phyloP scores from a whole-genome alignment of 2,797 vertebrate species.

The Enteromius trimaculatus region DNA sequence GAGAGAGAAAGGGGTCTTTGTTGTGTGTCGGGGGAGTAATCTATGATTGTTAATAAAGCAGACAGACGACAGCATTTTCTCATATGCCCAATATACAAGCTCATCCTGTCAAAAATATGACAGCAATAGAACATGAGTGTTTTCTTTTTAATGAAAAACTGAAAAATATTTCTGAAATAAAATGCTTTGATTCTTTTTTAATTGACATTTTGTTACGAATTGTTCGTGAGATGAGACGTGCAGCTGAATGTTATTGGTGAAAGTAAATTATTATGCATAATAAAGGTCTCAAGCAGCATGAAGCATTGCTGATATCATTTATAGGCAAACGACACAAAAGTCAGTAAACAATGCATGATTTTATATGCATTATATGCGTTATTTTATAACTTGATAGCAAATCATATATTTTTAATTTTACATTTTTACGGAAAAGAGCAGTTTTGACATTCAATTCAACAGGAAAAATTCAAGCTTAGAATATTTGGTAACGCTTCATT shows the following conservation, averaged over 20 bases:
- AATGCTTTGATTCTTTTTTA: constrained; percentile 47
- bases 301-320: constrained; percentile 25
- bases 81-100: constrained; percentile 34
- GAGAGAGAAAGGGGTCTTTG: constrained; percentile 44
- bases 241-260: constrained; percentile 54
- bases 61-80: constrained; percentile 42
- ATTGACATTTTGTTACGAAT: constrained; percentile 53
- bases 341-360: background rate
- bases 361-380: background rate
- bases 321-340: constrained; percentile 12
- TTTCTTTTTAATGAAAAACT: constrained; percentile 43
- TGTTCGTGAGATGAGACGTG: constrained; percentile 56
- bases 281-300: constrained; percentile 47
- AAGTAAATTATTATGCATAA: constrained; percentile 58
- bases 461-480: background rate
- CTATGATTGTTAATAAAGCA: constrained; percentile 53
- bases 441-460: background rate
- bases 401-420: background rate
- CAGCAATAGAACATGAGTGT: constrained; percentile 9
- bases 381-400: background rate
- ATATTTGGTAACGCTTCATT: background rate
- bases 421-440: background rate
- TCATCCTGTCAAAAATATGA: constrained; percentile 38
- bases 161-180: constrained; percentile 43
- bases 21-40: constrained; percentile 56